Conservation (phyloP, 2,797 vertebrate species). For the Dendrocincla tyrannina region DNA sequence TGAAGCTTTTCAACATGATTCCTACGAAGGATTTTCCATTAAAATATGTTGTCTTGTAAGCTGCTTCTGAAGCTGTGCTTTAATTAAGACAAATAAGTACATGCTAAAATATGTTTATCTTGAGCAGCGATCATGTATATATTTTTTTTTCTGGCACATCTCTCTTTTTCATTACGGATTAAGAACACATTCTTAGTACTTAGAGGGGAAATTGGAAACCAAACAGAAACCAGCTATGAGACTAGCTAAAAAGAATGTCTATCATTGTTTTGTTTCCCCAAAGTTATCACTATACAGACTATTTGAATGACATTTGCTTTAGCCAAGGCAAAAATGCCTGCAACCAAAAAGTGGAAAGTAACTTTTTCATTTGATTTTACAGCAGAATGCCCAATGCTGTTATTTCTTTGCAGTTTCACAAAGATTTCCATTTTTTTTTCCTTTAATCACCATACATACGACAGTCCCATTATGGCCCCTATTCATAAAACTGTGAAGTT, state of each 20-base stretch:
- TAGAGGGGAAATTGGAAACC: neutral
- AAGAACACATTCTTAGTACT: neutral
- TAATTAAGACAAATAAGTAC: constrained; percentile 1
- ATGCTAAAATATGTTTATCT: neutral
- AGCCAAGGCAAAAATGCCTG: neutral
- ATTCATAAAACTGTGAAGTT: neutral
- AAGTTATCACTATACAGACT: neutral
- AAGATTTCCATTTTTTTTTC: neutral
- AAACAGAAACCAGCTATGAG: neutral
- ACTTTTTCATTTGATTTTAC: neutral
- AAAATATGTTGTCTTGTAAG: neutral
- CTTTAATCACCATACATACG: neutral
- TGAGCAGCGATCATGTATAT: neutral
- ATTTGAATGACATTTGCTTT: neutral
- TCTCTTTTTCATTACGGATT: neutral
- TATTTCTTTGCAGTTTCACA: neutral
- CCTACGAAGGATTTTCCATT: neutral
- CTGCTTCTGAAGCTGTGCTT: neutral
- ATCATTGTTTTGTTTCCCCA: neutral
- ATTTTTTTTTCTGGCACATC: neutral
- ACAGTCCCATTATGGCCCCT: neutral
- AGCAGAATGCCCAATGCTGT: neutral
- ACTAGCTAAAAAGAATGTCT: neutral
- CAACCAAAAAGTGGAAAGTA: neutral
- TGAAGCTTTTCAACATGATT: neutral